These are phyloP conservation scores for Nannospalax galili DNA, from an alignment of 2,113 vertebrate species.

Conservation along the genomic window DNA sequence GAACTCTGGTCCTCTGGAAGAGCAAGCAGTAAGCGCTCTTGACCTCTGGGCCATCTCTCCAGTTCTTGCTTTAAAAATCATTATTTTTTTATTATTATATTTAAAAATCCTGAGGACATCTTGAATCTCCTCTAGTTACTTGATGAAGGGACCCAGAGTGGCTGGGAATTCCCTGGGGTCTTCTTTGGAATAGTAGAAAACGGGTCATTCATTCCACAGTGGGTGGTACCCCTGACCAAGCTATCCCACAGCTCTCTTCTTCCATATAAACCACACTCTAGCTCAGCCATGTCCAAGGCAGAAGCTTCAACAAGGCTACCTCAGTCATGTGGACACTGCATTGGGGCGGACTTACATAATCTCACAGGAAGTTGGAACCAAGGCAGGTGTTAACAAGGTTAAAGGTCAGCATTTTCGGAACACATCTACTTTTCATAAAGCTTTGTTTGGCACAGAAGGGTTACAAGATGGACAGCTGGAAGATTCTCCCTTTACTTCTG, in stretches of 20 bases:
- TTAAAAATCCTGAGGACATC: neutral
- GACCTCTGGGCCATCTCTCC: neutral
- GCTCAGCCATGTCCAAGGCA: neutral
- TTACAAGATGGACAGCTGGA: neutral
- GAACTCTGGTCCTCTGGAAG: neutral
- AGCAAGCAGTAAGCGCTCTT: neutral
- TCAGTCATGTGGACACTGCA: neutral
- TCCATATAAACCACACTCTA: neutral
- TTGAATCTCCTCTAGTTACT: neutral
- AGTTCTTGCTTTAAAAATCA: neutral
- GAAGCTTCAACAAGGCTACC: neutral
- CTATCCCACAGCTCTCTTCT: accelerated
- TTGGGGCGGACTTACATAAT: neutral
- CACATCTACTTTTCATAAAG: neutral
- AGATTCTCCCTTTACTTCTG: neutral
- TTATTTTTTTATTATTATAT: neutral
- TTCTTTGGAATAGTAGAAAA: neutral
- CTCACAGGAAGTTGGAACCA: neutral
- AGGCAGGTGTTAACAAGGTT: neutral
- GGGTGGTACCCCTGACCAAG: neutral
- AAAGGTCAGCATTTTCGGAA: neutral
- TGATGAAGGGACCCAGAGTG: neutral
- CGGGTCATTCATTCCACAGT: neutral
- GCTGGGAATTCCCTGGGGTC: neutral
- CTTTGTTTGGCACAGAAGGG: neutral